Percentiles rank a stretch among this genome's conserved stretches.
These are phyloP conservation scores for Ostrea edulis DNA, from an alignment of 1,140 invertebrate genomes.

Conservation along the genomic window DNA sequence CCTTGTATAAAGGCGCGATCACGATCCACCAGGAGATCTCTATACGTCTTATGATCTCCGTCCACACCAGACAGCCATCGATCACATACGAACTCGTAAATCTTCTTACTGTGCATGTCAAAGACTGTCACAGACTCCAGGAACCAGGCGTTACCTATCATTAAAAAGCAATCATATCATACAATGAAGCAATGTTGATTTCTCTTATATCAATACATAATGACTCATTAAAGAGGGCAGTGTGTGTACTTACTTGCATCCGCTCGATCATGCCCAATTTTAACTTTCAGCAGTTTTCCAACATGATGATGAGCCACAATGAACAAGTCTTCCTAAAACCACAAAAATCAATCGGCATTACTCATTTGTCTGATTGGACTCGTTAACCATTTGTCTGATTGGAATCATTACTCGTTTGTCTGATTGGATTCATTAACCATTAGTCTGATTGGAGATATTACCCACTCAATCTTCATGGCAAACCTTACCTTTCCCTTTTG, in stretches of 20 bases:
- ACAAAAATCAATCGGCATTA: slow-evolving; percentile 13
- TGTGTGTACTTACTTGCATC: slow-evolving; percentile 71
- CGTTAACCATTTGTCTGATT: background rate
- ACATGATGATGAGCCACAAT: slow-evolving; percentile 70
- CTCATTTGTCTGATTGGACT: background rate
- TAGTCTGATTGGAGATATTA: background rate
- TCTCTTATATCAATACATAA: background rate
- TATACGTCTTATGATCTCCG: slow-evolving; percentile 72
- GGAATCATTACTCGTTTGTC: background rate
- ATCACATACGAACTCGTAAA: slow-evolving; percentile 74
- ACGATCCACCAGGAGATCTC: slow-evolving; percentile 63
- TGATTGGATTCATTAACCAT: background rate
- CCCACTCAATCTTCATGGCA: background rate
- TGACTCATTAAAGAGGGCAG: background rate
- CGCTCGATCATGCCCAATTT: slow-evolving; percentile 76
- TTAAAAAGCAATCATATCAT: background rate
- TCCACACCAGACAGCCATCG: slow-evolving; percentile 74
- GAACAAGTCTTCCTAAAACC: slow-evolving; percentile 75
- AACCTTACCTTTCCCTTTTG: slow-evolving; percentile 74
- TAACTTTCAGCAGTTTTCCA: slow-evolving; percentile 73
- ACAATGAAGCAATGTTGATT: background rate
- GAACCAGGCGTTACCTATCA: slow-evolving; percentile 75
- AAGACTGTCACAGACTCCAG: slow-evolving; percentile 74
- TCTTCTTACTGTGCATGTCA: slow-evolving; percentile 71
- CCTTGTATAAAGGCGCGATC: slow-evolving; percentile 71